Base-by-base conservation (phyloP, 2,113 vertebrate species). In the Ameiurus melas region DNA sequence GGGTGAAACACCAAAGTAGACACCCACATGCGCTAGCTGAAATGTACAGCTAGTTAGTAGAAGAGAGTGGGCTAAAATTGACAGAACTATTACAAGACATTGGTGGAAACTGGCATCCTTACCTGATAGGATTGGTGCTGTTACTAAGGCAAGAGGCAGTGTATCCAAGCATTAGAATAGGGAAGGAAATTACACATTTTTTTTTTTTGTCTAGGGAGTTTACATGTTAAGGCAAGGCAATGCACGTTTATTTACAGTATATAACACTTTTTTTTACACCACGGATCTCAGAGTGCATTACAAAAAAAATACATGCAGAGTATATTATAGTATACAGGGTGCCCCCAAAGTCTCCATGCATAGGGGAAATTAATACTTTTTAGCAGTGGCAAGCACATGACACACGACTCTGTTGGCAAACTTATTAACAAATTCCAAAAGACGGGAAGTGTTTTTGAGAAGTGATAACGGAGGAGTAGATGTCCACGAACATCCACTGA, bases 1-100 rank as follows among this genome's bases (percentile, higher is more conserved):
- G 14, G 5, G 30, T 19, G 16, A 71, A 71, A 36, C 30, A 33
- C 68, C 30, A 70, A 70, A 70, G 17, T 70, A 36, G 30, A 70
- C 30, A 70, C 68, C 17, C 30, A 36, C 68, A 71, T 5, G 17
- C 64, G 36, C 16, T 10, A 22, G 70, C 70, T 9, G 36, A 73
- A 73, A 73, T 39, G 7, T 5, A 3, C 70, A 77, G 39, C 39
- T 47, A 47, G 22, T 27, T 22, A 14, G 39, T 47, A 20, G 5
- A 77, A 77, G 73, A 77, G 73, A 27, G 39, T 77, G 73, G 71
- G 39, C 22, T 43, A 47, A 47, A 77, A 47, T 47, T 77, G 73
- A 47, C 73, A 77, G 22, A 2, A 43, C 73, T 77, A 51, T 51
- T 77, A 27, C 43, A 51, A 51, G 39, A 51, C 43, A 77, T 25